Percentiles rank a stretch among this genome's conserved stretches.
Evolutionary conservation across 2,797 vertebrate genomes (phyloP).

Genomic region (Pelochelys cantorii): DNA sequence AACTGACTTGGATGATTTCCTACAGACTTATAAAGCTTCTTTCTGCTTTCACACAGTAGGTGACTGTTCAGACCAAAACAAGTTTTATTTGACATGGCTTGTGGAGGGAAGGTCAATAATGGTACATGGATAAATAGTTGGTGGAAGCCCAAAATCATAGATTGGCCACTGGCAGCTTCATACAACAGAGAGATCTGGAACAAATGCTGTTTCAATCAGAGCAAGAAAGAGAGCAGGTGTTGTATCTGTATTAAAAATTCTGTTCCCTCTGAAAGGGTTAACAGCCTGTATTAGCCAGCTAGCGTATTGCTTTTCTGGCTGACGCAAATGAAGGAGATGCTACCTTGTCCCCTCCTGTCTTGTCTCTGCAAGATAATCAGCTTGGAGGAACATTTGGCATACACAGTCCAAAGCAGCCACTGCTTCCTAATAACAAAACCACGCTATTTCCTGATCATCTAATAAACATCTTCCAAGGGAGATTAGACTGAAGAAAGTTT

Average conservation of each 20-base stretch:
- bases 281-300: background rate
- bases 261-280: background rate
- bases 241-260: background rate
- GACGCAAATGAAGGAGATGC: background rate
- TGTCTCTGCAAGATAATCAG: slow-evolving; percentile 6
- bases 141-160: background rate
- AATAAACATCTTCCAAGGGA: slow-evolving; percentile 5
- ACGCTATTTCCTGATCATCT: background rate
- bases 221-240: background rate
- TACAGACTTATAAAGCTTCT: background rate
- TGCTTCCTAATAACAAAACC: slow-evolving; percentile 18
- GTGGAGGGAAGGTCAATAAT: background rate
- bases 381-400: background rate
- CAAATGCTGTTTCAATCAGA: background rate
- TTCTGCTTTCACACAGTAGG: background rate
- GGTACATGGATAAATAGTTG: background rate
- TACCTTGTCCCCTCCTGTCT: background rate
- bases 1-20: background rate
- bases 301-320: background rate
- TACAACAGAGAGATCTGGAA: background rate
- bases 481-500: background rate
- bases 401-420: background rate
- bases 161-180: background rate
- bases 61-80: background rate
- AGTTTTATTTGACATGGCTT: background rate